phyloP scores from a whole-genome alignment of 2,888 invertebrate species.

The Bombylius discolor region DNA sequence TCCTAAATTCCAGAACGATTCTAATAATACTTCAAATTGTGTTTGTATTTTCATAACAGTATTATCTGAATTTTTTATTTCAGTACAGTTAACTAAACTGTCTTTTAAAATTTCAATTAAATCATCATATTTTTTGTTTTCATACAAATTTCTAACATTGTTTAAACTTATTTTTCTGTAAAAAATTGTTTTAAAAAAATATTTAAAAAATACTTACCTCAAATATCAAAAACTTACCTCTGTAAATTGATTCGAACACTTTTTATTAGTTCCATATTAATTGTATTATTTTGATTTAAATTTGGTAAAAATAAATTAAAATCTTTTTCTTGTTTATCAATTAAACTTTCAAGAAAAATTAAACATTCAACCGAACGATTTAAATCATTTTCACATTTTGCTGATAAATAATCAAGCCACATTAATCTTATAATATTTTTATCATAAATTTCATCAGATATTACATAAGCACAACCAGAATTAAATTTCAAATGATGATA shows the following conservation, averaged over 20 bases:
- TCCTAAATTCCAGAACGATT: slow-evolving; percentile 50
- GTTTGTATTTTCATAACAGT: slow-evolving; percentile 19
- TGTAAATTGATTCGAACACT: slow-evolving; percentile 41
- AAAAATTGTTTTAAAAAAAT: slow-evolving; percentile 16
- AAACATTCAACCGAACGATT: slow-evolving; percentile 39
- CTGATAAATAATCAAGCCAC: slow-evolving; percentile 44
- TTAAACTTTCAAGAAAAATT: slow-evolving; percentile 16
- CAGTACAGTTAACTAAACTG: slow-evolving; percentile 23
- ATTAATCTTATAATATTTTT: slow-evolving; percentile 39
- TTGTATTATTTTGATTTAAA: slow-evolving; percentile 39
- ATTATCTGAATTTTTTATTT: slow-evolving; percentile 20
- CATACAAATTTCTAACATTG: slow-evolving; percentile 53
- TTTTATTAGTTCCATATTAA: slow-evolving; percentile 37
- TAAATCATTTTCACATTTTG: slow-evolving; percentile 40
- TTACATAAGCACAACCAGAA: slow-evolving; percentile 18
- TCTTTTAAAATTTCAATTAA: slow-evolving; percentile 53
- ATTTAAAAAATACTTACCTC: background rate
- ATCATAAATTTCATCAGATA: slow-evolving; percentile 35
- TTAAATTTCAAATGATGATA: slow-evolving; percentile 17
- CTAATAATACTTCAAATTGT: slow-evolving; percentile 41
- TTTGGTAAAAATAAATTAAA: slow-evolving; percentile 40
- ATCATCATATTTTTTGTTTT: slow-evolving; percentile 49
- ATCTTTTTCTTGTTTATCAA: slow-evolving; percentile 21
- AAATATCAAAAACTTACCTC: slow-evolving; percentile 27
- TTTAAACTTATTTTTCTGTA: slow-evolving; percentile 44